Evolutionary conservation across 2,888 invertebrate genomes (phyloP).

Genomic region (Alitta virens): DNA sequence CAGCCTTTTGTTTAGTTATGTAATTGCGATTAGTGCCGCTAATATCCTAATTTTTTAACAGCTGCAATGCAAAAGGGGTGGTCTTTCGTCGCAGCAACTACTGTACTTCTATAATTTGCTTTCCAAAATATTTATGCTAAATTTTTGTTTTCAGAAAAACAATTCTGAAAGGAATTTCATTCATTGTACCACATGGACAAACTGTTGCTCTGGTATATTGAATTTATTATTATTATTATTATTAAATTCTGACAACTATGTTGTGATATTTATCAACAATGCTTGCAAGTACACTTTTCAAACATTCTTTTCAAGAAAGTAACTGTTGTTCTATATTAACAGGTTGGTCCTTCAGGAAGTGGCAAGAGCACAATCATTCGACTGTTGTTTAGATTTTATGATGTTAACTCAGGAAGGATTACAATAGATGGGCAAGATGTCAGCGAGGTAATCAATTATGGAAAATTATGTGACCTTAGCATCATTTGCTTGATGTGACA

Average conservation of each 20-base stretch:
- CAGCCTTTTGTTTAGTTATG: too few species aligned
- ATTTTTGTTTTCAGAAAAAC: conserved; percentile 42
- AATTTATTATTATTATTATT: background rate
- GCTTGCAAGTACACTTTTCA: too few species aligned
- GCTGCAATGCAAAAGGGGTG: too few species aligned
- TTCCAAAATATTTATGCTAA: background rate
- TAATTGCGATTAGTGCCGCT: too few species aligned
- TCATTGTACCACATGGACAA: conserved; percentile 51
- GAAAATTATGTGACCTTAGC: too few species aligned
- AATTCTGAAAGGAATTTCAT: conserved; percentile 46
- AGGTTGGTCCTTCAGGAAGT: conserved; percentile 49
- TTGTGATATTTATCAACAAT: background rate
- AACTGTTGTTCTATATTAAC: background rate
- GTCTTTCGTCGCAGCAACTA: too few species aligned
- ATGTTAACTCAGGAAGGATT: conserved; percentile 50
- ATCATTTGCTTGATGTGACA: too few species aligned
- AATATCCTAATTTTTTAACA: too few species aligned
- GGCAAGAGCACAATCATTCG: conserved; percentile 59
- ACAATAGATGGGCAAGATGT: conserved; percentile 54
- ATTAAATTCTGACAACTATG: background rate
- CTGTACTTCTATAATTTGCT: too few species aligned
- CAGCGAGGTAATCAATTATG: conserved; percentile 32
- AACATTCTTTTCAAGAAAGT: too few species aligned
- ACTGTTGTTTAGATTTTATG: conserved; percentile 58
- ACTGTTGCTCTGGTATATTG: conserved; percentile 47